Conservation (phyloP, 2,888 invertebrate species). For the Maniola hyperantus region DNA sequence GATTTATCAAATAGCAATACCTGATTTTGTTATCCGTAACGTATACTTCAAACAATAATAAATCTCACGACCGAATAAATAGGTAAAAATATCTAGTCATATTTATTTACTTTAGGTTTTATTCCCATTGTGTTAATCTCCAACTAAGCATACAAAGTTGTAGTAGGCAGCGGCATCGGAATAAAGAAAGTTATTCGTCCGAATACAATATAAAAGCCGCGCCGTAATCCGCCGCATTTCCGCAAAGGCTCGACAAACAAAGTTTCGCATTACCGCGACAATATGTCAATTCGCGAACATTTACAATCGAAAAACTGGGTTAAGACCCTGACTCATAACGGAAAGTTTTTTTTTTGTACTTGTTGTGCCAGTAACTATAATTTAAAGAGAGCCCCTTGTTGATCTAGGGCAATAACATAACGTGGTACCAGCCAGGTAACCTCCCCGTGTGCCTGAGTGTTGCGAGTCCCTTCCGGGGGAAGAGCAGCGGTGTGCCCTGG, state of each 20-base stretch:
- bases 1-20: too few relatives aligned
- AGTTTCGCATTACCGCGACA: slow-evolving; percentile 28
- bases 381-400: too few relatives aligned
- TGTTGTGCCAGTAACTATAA: too few relatives aligned
- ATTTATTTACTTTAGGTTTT: not conserved
- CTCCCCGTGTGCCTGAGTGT: too few relatives aligned
- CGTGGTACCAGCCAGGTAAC: too few relatives aligned
- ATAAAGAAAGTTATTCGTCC: not conserved
- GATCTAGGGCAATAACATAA: too few relatives aligned
- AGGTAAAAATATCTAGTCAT: not conserved
- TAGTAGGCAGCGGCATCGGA: not conserved
- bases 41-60: too few relatives aligned
- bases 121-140: not conserved
- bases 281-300: slow-evolving; percentile 27
- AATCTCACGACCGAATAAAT: not conserved
- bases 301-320: slow-evolving; percentile 50
- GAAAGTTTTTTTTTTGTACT: not conserved
- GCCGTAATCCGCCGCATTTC: slow-evolving; percentile 25
- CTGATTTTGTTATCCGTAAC: too few relatives aligned
- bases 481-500: too few relatives aligned
- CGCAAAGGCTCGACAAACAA: slow-evolving; percentile 8
- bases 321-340: slow-evolving; percentile 54
- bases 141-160: not conserved
- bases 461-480: too few relatives aligned
- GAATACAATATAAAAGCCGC: slow-evolving; percentile 11